Percentiles rank a stretch among this genome's conserved stretches.
phyloP scores from a whole-genome alignment of 2,113 vertebrate genomes.

The Myrmecophaga tridactyla region DNA sequence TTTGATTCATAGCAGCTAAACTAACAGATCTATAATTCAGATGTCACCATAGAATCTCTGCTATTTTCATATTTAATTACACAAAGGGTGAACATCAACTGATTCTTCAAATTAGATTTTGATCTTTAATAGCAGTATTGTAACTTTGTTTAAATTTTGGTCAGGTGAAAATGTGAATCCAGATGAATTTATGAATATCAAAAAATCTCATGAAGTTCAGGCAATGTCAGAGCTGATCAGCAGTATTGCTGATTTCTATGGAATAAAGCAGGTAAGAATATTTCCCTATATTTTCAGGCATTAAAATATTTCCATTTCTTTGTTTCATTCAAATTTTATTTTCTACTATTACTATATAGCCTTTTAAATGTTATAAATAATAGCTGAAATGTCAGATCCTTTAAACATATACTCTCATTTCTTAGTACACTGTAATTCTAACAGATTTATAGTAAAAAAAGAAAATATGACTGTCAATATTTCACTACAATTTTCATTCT shows the following conservation, averaged over 20 bases:
- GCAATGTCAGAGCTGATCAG: slow-evolving; percentile 92
- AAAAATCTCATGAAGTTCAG: slow-evolving; percentile 97
- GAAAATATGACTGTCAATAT: neutral
- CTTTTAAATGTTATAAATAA: slow-evolving; percentile 27
- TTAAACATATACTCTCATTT: neutral
- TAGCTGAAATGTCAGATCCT: neutral
- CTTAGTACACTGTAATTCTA: neutral
- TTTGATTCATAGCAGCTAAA: slow-evolving; percentile 35
- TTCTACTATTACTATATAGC: neutral
- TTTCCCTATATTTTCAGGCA: neutral
- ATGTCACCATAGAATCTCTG: neutral
- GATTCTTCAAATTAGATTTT: neutral
- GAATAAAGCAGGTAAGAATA: slow-evolving; percentile 89
- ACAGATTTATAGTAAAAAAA: slow-evolving; percentile 9
- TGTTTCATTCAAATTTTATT: neutral
- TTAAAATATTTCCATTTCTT: neutral
- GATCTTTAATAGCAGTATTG: slow-evolving; percentile 10
- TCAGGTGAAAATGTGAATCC: slow-evolving; percentile 82
- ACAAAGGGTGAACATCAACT: neutral
- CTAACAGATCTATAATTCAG: neutral
- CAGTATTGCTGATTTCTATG: slow-evolving; percentile 84
- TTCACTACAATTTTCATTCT: neutral
- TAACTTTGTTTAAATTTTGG: slow-evolving; percentile 59
- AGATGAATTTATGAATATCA: slow-evolving; percentile 95
- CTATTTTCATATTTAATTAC: slow-evolving; percentile 1